Base-by-base conservation (phyloP, 1,140 invertebrate genomes). In the Diachasma alloeum region DNA sequence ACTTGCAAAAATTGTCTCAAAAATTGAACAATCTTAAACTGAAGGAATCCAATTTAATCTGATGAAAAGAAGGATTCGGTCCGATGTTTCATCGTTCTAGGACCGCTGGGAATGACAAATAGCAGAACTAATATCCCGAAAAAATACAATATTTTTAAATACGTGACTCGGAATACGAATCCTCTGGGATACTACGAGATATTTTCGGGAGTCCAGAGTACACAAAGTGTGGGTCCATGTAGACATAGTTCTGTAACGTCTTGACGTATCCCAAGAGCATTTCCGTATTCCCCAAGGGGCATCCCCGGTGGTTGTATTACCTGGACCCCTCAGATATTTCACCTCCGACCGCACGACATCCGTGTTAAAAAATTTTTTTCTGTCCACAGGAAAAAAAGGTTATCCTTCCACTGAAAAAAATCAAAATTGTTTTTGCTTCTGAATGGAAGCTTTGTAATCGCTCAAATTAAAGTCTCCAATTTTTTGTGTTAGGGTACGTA, bases 191-290 rank as follows among this genome's bases (percentile, higher is more conserved):
- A 19, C 19, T 39, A 59, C 24, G 17, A 73, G 48, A 75, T 31
- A 31, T 66, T 66, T 11, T 13, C 0, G 17, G n/a, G 19, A 37
- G 24, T 53, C n/a, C 42, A 73, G 26, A 59, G 71, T 31, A 26
- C 82, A 86, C 80, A 86, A 87, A 86, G 82, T 87, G 82, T 85
- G 83, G 83, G 84, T 85, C 82, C 85, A 82, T 86, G 85, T 85
- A 81, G 83, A 74, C 31, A 68, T 19, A 53, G 70, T 56, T 46
- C 42, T 26, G 17, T 63, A 63, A 63, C 59, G 59, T 63, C 59
- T 63, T 63, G 59, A 63, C 59, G 59, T 63, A 63, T 63, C 59
- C 59, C 59, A 63, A 13, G 59, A 63, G 59, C 24, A 63, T 63
- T 63, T 63, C 59, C 59, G 59, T 63, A 26, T 63, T 24, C 87